Evolutionary conservation across 2,113 vertebrate species (phyloP), one percentile per base, ranked within the genome.

Genomic region (Oryctolagus cuniculus): DNA sequence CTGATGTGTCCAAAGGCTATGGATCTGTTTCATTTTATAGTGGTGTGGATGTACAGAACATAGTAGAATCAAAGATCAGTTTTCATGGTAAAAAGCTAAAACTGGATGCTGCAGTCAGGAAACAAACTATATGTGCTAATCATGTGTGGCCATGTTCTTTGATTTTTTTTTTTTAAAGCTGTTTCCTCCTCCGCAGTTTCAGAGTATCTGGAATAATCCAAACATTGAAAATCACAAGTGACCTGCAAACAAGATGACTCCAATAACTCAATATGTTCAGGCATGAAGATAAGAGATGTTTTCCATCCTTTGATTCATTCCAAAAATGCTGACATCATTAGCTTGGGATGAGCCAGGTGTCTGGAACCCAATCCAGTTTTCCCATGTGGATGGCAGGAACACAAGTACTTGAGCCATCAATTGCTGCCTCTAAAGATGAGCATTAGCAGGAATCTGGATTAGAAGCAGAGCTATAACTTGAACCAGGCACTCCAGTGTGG

Each of bases 21-120:
- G 99, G 99, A 55, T 99, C 99, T 98, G 99, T 99, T 70, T 99
- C 99, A 95, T 99, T 99, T 96, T 97, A 94, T 90, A 99, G 99
- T 95, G 99, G 99, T 1, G 98, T 99, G 55, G 98, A 99, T 98
- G 98, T 99, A 96, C 98, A 99, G 67, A 98, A 98, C 96, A 99
- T 99, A 95, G 96, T 38, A 38, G 38, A 99, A 99, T 99, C 99
- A 79, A 98, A 98, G 93, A 98, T 99, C 96, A 98, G 95, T 97
- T 99, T 99, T 96, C 99, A 99, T 61, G 99, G 99, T n/a, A 98
- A 93, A 99, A 58, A 98, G 96, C 98, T 99, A 96, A 99, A 99
- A 97, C 98, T 99, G 95, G 99, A 99, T 4, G 99, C 99, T 24
- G 99, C 99, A 99, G 55, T 99, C 96, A 99, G 99, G 98, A 99